phyloP scores from a whole-genome alignment of 2,797 vertebrate genomes.

The Chelon auratus region DNA sequence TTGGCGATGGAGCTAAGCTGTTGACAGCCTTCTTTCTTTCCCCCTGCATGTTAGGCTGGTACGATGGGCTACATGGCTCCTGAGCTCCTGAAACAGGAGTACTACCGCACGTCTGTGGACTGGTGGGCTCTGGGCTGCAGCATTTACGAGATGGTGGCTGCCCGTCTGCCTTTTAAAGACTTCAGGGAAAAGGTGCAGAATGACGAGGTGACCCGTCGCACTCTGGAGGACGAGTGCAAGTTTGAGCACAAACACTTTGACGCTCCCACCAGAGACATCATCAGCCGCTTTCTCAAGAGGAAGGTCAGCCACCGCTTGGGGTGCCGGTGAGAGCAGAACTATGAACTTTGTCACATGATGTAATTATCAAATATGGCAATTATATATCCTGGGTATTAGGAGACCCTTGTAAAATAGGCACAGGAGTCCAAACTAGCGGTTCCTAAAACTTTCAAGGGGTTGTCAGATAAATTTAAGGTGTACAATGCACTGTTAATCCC shows the following conservation, averaged over 20 bases:
- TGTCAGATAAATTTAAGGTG: neutral
- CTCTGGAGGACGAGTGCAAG: conserved; percentile 89
- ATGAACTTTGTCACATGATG: neutral
- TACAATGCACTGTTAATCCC: neutral
- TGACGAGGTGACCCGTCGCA: conserved; percentile 89
- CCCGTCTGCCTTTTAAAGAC: conserved; percentile 90
- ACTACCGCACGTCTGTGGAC: conserved; percentile 90
- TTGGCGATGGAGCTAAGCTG: too few species aligned
- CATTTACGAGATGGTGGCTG: conserved; percentile 94
- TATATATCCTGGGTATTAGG: too few species aligned
- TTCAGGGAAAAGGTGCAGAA: conserved; percentile 90
- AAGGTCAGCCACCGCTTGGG: conserved; percentile 86
- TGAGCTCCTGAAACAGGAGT: conserved; percentile 83
- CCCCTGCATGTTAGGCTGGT: conserved; percentile 70
- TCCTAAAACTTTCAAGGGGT: neutral
- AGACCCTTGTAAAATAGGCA: neutral
- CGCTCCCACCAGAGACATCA: conserved; percentile 86
- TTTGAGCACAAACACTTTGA: conserved; percentile 88
- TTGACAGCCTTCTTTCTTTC: neutral
- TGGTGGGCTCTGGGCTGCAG: conserved; percentile 95
- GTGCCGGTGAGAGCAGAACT: conserved; percentile 84
- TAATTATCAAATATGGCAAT: neutral
- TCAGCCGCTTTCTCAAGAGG: conserved; percentile 88
- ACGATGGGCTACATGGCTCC: conserved; percentile 84
- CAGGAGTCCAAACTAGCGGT: neutral